These are phyloP conservation scores for Melanaphis sacchari DNA, from an alignment of 1,140 invertebrate species.

Conservation along the genomic window DNA sequence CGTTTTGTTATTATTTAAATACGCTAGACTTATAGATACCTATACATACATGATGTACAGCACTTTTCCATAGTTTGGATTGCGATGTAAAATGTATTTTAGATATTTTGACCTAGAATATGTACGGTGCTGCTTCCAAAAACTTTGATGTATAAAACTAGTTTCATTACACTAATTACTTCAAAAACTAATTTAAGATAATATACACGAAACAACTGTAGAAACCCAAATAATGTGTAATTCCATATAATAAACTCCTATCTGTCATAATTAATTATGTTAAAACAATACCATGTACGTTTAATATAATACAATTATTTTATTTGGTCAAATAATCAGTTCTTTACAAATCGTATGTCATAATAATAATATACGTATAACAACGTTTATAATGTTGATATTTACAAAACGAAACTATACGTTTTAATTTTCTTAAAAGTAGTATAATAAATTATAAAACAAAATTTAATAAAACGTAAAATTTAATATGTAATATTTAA, in stretches of 20 bases:
- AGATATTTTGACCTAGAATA: conserved; percentile 16
- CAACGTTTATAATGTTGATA: too few relatives aligned
- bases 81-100: neutral
- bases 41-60: neutral
- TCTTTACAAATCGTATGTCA: neutral
- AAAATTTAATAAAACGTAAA: neutral
- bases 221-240: neutral
- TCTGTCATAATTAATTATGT: neutral
- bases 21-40: neutral
- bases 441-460: neutral
- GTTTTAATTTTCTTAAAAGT: neutral
- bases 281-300: neutral
- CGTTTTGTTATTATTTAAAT: neutral
- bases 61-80: neutral
- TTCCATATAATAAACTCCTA: neutral
- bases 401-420: neutral
- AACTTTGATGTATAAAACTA: conserved; percentile 27
- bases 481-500: neutral
- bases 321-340: neutral
- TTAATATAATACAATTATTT: neutral
- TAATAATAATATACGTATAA: neutral
- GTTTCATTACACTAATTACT: conserved; percentile 32
- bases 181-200: neutral
- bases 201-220: neutral
- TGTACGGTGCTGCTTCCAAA: neutral